phyloP scores from a whole-genome alignment of 2,888 invertebrate genomes.

The Polyploca ridens region DNA sequence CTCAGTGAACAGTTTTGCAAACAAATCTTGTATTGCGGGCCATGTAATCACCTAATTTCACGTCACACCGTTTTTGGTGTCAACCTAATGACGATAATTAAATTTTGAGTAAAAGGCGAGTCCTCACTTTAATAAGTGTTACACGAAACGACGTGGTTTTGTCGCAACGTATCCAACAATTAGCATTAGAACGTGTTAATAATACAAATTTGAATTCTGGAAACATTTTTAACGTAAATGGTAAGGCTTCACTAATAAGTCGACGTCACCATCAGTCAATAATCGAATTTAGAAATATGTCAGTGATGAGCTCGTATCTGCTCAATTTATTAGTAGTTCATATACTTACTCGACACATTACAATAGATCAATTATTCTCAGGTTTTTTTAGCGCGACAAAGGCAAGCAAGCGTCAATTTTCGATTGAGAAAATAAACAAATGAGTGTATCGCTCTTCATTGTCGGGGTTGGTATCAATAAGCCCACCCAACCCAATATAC shows the following conservation, averaged over 20 bases:
- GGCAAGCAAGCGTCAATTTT: constrained; percentile 30
- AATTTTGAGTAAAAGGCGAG: constrained; percentile 74
- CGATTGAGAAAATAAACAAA: constrained; percentile 62
- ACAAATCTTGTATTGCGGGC: constrained; percentile 47
- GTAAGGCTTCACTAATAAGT: constrained; percentile 38
- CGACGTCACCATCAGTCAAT: constrained; percentile 21
- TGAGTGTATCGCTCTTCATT: constrained; percentile 61
- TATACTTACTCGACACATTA: not conserved
- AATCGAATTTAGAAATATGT: constrained; percentile 25
- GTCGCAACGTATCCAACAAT: constrained; percentile 68
- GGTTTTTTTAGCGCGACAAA: constrained; percentile 12
- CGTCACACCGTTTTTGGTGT: constrained; percentile 67
- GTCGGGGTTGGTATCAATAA: constrained; percentile 52
- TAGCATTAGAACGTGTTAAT: constrained; percentile 78
- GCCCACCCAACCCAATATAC: constrained; percentile 48
- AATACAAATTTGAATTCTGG: constrained; percentile 69
- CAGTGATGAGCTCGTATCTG: not conserved
- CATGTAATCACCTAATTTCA: constrained; percentile 54
- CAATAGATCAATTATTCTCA: not conserved
- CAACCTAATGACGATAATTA: constrained; percentile 79
- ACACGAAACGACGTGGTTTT: constrained; percentile 70
- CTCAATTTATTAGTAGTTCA: not conserved
- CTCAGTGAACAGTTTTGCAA: constrained; percentile 69
- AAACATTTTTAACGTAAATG: constrained; percentile 55
- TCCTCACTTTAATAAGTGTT: constrained; percentile 72